phyloP scores from a whole-genome alignment of 2,113 vertebrate genomes.

The Campylorhamphus procurvoides region DNA sequence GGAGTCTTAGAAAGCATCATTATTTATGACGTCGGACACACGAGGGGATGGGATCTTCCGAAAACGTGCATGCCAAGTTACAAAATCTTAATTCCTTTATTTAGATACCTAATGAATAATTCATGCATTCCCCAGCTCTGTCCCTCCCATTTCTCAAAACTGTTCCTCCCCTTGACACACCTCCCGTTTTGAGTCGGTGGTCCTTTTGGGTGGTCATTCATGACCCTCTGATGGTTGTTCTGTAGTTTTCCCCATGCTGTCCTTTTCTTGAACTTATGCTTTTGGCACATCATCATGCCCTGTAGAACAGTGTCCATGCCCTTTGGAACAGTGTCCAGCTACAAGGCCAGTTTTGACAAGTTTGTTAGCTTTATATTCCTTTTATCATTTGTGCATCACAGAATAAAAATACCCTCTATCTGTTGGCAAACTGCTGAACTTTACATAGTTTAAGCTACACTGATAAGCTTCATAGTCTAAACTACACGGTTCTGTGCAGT shows the following conservation, averaged over 20 bases:
- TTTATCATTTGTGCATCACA: background rate
- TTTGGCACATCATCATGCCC: background rate
- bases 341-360: background rate
- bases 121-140: background rate
- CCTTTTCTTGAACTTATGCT: background rate
- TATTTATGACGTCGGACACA: background rate
- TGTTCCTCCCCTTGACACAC: background rate
- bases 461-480: background rate
- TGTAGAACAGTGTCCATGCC: background rate
- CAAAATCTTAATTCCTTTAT: background rate
- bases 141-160: background rate
- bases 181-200: background rate
- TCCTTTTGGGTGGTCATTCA: background rate
- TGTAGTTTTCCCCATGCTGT: background rate
- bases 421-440: background rate
- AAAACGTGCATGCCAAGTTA: background rate
- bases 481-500: background rate
- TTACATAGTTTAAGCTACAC: background rate
- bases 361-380: background rate
- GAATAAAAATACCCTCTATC: background rate
- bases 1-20: background rate
- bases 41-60: background rate
- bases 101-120: background rate
- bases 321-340: background rate
- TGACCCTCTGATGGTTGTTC: background rate